Percentiles rank a stretch among this genome's conserved stretches.
Evolutionary conservation across 2,113 vertebrate genomes (phyloP).

Genomic region (Clarias batrachus): DNA sequence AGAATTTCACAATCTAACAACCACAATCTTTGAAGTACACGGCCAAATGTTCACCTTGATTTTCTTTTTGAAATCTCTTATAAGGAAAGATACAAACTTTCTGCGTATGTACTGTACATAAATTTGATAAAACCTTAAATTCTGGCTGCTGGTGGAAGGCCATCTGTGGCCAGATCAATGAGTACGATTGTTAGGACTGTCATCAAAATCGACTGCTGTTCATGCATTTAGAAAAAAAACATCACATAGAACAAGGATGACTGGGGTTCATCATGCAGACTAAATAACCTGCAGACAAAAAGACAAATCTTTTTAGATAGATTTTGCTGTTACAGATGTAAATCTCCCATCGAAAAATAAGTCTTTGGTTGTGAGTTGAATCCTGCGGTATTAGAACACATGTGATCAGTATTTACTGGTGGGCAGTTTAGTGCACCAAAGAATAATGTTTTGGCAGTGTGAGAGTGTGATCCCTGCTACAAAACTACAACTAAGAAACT

Average conservation of each 20-base stretch:
- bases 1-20: not conserved
- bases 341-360: not conserved
- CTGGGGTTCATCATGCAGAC: slow-evolving; percentile 27
- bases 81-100: not conserved
- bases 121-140: slow-evolving; percentile 56
- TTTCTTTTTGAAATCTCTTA: not conserved
- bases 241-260: slow-evolving; percentile 14
- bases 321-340: not conserved
- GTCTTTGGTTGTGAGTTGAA: not conserved
- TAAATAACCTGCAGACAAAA: slow-evolving; percentile 20
- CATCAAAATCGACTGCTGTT: slow-evolving; percentile 59
- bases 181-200: slow-evolving; percentile 62
- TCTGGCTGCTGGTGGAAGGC: slow-evolving; percentile 66
- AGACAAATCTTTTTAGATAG: not conserved
- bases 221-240: slow-evolving; percentile 31
- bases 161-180: slow-evolving; percentile 67
- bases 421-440: not conserved
- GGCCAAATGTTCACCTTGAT: not conserved
- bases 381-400: not conserved
- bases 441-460: not conserved
- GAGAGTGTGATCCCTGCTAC: not conserved
- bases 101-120: slow-evolving; percentile 22
- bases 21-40: slow-evolving; percentile 12
- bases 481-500: not conserved
- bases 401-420: not conserved